Evolutionary conservation across 2,797 vertebrate species (phyloP).

Genomic region (Anisognathus igniventris): DNA sequence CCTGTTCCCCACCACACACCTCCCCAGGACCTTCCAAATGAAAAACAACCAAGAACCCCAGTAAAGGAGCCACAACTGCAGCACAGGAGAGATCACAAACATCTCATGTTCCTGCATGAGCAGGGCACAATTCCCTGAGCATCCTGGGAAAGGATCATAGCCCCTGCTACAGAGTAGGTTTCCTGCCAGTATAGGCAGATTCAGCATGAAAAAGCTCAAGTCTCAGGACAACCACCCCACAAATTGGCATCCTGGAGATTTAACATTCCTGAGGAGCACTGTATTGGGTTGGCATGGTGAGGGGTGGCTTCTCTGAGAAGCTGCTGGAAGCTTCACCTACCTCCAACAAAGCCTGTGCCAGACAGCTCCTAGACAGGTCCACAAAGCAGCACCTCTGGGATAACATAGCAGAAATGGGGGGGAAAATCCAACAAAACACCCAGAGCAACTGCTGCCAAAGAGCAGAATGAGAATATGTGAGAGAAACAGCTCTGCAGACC

Average conservation of each 20-base stretch:
- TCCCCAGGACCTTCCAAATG: neutral
- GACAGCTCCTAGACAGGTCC: neutral
- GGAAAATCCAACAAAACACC: neutral
- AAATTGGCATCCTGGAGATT: neutral
- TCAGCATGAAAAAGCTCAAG: neutral
- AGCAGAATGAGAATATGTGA: neutral
- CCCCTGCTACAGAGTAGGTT: neutral
- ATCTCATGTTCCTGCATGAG: neutral
- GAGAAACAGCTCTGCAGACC: neutral
- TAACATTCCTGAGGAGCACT: neutral
- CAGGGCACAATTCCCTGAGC: neutral
- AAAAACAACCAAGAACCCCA: neutral
- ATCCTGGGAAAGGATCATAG: neutral
- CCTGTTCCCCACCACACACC: neutral
- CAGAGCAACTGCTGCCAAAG: neutral
- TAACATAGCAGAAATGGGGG: neutral
- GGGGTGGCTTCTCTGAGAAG: neutral
- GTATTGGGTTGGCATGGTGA: neutral
- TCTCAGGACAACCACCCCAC: neutral
- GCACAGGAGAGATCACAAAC: neutral
- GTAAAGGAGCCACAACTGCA: neutral
- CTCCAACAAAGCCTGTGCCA: neutral
- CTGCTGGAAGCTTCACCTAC: neutral
- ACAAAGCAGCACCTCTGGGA: neutral
- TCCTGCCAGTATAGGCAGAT: neutral